Evolutionary conservation across 2,888 invertebrate genomes (phyloP), one percentile per base, ranked within the genome.

Genomic region (Palloptera scutellata): DNA sequence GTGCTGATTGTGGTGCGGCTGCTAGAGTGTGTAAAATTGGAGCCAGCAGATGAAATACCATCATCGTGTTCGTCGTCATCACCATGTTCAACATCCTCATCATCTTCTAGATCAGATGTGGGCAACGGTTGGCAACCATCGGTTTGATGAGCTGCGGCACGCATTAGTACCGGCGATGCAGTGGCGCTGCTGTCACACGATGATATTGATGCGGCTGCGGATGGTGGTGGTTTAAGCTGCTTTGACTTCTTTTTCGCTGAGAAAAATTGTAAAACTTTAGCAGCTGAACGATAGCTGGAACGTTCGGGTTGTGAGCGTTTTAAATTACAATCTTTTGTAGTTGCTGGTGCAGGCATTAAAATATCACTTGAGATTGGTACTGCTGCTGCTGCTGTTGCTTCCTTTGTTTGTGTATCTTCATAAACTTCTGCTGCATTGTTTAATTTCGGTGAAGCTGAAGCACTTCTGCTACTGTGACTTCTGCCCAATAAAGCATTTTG

Each of bases 231-330:
- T 15, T 57, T 57, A 48, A 51, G 41, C 15, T 57, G 57, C 9
- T 59, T 11, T 52, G 57, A 71, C 13, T 79, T 75, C 41, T 79
- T 75, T 9, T 81, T 80, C 64, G 81, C 80, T n/a, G 82, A 81
- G 52, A 83, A 78, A 72, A 83, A 82, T 61, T 81, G 79, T 40
- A 83, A 72, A 1, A 84, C 80, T 6, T 79, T 77, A 1, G 77
- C 74, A 13, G 83, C 77, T 66, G 77, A 79, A 67, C 79, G 80
- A 61, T 75, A 75, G 45, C 78, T 77, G 66, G 78, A 76, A 10
- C 79, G 74, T 54, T 78, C 76, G 1, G 75, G 73, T 54, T 78
- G 78, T 17, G 75, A 71, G 9, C 79, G 78, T 10, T 77, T 76
- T 30, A 60, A 54, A 66, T 78, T 20, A 1, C 73, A 72, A 65